Percentiles rank a stretch among this genome's conserved stretches.
These are phyloP conservation scores for Luffia ferchaultella DNA, from an alignment of 2,888 invertebrate species.

Conservation along the genomic window DNA sequence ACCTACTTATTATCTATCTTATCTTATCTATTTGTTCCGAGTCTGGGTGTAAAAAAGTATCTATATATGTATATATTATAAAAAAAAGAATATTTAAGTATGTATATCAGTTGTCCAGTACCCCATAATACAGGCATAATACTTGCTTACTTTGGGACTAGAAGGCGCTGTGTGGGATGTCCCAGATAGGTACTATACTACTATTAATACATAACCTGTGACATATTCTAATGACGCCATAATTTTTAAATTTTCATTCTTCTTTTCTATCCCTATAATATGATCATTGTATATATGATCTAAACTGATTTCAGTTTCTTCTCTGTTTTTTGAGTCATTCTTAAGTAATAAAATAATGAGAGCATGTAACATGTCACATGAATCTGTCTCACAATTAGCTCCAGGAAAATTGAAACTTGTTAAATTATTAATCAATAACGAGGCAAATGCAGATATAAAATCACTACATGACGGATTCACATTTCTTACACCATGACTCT, in stretches of 20 bases:
- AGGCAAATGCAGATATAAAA: slow-evolving; percentile 9
- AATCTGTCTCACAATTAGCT: too few relatives aligned
- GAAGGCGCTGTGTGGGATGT: too few relatives aligned
- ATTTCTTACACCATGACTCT: slow-evolving; percentile 11
- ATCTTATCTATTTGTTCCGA: too few relatives aligned
- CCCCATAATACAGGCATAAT: too few relatives aligned
- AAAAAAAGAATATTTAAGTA: too few relatives aligned
- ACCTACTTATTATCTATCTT: too few relatives aligned
- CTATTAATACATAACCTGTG: neutral
- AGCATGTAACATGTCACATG: slow-evolving; percentile 7
- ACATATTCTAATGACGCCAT: neutral
- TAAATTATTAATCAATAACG: slow-evolving; percentile 11
- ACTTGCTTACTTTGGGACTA: too few relatives aligned
- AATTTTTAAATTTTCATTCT: neutral
- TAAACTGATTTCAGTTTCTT: neutral
- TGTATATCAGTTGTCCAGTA: too few relatives aligned
- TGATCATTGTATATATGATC: too few relatives aligned
- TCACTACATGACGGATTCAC: slow-evolving; percentile 5
- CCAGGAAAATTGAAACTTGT: too few relatives aligned
- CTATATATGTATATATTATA: too few relatives aligned
- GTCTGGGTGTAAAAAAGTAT: too few relatives aligned
- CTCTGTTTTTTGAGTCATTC: neutral
- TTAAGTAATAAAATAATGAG: neutral
- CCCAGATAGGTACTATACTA: neutral
- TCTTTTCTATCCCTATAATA: neutral